Evolutionary conservation across 2,797 vertebrate genomes (phyloP).

Genomic region (Hydrolagus colliei): DNA sequence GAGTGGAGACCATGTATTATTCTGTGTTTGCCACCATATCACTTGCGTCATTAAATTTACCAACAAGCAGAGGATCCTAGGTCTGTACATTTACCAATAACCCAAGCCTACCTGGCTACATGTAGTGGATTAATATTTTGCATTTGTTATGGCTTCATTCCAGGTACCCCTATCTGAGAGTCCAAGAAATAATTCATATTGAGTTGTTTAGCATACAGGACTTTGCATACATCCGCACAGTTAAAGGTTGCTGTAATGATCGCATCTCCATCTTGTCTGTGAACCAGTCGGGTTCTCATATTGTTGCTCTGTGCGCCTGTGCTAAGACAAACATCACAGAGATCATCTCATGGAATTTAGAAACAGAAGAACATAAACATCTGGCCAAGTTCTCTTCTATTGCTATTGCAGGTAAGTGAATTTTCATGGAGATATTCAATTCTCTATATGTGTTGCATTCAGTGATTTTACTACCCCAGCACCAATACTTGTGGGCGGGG

Average conservation of each 20-base stretch:
- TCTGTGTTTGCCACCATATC: too few species aligned
- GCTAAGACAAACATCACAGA: conserved; percentile 44
- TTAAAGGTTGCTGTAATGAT: conserved; percentile 54
- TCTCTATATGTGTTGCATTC: not conserved
- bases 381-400: conserved; percentile 48
- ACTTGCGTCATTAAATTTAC: too few species aligned
- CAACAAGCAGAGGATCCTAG: too few species aligned
- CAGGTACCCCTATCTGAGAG: conserved; percentile 51
- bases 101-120: too few species aligned
- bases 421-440: not conserved
- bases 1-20: too few species aligned
- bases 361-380: conserved; percentile 58
- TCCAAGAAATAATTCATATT: conserved; percentile 47
- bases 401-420: conserved; percentile 42
- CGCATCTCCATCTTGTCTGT: conserved; percentile 49
- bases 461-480: not conserved
- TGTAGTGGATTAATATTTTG: not conserved
- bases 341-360: conserved; percentile 56
- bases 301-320: conserved; percentile 48
- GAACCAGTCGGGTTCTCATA: conserved; percentile 45
- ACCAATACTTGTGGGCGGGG: not conserved
- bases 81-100: too few species aligned
- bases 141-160: conserved; percentile 8
- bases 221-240: conserved; percentile 49
- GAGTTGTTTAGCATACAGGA: conserved; percentile 48